These are phyloP conservation scores for Aradophagus sp. DNA, from an alignment of 1,140 invertebrate genomes.

Conservation along the genomic window DNA sequence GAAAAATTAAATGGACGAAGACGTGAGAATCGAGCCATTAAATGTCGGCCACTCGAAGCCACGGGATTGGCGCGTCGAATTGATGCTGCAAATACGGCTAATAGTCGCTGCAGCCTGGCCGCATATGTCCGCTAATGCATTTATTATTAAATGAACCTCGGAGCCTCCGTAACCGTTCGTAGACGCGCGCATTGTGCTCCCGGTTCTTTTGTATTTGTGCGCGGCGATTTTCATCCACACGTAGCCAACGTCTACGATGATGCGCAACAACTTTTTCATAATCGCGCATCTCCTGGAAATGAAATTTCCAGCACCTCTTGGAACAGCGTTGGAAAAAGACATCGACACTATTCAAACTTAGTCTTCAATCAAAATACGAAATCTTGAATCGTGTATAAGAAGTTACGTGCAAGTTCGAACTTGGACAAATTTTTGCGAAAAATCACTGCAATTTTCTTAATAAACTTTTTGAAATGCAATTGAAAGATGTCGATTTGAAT, in stretches of 20 bases:
- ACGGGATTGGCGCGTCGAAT: too few relatives aligned
- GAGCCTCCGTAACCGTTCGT: conserved; percentile 26
- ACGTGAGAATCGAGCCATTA: conserved; percentile 12
- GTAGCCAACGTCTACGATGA: conserved; percentile 14
- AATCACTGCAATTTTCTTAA: too few relatives aligned
- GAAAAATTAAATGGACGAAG: conserved; percentile 2
- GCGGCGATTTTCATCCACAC: conserved; percentile 41
- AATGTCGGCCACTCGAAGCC: conserved; percentile 28
- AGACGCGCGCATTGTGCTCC: conserved; percentile 29
- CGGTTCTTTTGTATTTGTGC: conserved; percentile 11
- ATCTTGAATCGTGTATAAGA: too few relatives aligned
- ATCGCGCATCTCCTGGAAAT: conserved; percentile 36
- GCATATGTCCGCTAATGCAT: conserved; percentile 30
- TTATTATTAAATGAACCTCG: conserved; percentile 44
- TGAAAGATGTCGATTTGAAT: too few relatives aligned
- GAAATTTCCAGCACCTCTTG: conserved; percentile 28
- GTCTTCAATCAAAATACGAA: not conserved
- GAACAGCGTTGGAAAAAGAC: conserved; percentile 18
- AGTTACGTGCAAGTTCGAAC: too few relatives aligned
- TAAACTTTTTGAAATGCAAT: too few relatives aligned
- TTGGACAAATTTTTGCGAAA: too few relatives aligned
- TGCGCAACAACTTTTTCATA: conserved; percentile 34
- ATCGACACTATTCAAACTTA: conserved; percentile 5
- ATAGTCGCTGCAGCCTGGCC: too few relatives aligned
- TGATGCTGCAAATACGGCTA: too few relatives aligned